Evolutionary conservation across 2,797 vertebrate species (phyloP), one percentile per base, ranked within the genome.

Genomic region (Lophius americanus): DNA sequence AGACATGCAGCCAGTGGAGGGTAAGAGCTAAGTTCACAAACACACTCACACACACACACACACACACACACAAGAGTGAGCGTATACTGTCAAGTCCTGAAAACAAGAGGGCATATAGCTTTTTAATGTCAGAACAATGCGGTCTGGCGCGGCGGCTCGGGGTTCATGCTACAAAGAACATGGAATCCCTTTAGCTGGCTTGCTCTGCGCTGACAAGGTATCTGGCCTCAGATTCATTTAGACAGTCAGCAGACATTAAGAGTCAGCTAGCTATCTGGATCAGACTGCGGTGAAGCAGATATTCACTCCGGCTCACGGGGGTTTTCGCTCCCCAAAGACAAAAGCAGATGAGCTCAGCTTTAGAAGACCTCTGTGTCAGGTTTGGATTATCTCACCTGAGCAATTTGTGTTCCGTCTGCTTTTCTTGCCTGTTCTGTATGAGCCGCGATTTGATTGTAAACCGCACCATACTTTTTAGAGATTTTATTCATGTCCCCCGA

Each of bases 201-300:
- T 85, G 84, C 78, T 81, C 63, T 4, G 50, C 59, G 51, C 84
- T 84, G 87, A 88, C 87, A 86, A 85, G 76, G 80, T 86, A 82
- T 85, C 85, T 82, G 78, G 67, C 64, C 81, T 81, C 71, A 76
- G 68, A 85, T 86, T 86, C 85, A 87, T 85, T 85, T 82, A 83
- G 79, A 89, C 85, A 78, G 88, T 87, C 85, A 90, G 88, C 87
- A 88, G 82, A 85, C 79, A 73, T 72, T 73, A 37, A 66, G 85
- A 83, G 82, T 85, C 83, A 87, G 87, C 83, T 52, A 83, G 85
- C 78, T 84, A 81, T 85, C 85, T 83, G 85, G 87, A 85, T 89
- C 83, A 79, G 72, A 65, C 83, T 47, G 68, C 60, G 76, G 71
- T 68, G 79, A 63, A 78, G 84, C 79, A 86, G 79, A 89, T 78